Conservation (phyloP, 1,140 invertebrate species). For the Trichoplusia ni region DNA sequence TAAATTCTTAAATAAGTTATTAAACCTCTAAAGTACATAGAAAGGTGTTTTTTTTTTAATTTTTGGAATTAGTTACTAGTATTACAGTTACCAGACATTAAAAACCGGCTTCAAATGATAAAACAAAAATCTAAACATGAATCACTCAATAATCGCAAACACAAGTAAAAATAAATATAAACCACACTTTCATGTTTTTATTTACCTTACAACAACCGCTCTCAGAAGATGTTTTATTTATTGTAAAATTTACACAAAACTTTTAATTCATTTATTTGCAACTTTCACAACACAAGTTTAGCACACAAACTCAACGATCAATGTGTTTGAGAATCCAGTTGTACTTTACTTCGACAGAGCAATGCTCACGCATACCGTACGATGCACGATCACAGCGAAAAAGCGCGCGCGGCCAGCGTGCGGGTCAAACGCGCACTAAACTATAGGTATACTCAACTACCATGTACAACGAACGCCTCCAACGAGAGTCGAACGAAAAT, state of each 20-base stretch:
- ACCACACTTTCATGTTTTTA: too few relatives aligned
- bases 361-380: conserved; percentile 15
- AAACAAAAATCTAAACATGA: too few relatives aligned
- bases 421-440: conserved; percentile 29
- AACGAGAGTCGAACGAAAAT: conserved; percentile 10
- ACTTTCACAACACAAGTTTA: background rate
- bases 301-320: conserved; percentile 16
- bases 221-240: background rate
- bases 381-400: background rate
- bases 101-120: too few relatives aligned
- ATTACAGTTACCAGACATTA: too few relatives aligned
- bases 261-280: conserved; percentile 10
- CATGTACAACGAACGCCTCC: conserved; percentile 11
- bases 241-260: conserved; percentile 3
- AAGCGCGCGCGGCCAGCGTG: conserved; percentile 13
- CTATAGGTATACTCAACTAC: too few relatives aligned
- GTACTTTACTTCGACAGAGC: conserved; percentile 12
- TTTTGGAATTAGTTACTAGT: too few relatives aligned
- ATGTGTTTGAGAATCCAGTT: conserved; percentile 31
- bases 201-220: background rate
- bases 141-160: too few relatives aligned
- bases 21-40: too few relatives aligned
- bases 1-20: too few relatives aligned
- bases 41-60: too few relatives aligned
- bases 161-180: too few relatives aligned